These are phyloP conservation scores for Rissa tridactyla DNA, from an alignment of 2,113 vertebrate species.

Conservation along the genomic window DNA sequence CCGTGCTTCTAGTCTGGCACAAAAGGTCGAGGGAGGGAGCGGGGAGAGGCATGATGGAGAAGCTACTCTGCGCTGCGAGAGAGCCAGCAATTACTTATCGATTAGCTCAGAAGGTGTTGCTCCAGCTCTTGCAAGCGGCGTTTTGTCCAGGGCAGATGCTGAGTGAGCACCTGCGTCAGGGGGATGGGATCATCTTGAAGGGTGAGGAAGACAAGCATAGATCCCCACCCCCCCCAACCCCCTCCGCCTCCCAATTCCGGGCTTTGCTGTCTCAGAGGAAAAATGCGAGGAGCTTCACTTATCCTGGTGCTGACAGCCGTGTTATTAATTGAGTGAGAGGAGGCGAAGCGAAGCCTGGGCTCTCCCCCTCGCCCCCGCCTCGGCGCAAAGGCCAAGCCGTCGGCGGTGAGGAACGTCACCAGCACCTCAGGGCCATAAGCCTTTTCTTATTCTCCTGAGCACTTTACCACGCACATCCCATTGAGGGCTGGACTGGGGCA, in stretches of 20 bases:
- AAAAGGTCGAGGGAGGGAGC: neutral
- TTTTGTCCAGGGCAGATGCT: neutral
- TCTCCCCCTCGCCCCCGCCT: neutral
- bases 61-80: neutral
- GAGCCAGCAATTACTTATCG: neutral
- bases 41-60: neutral
- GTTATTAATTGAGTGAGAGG: neutral
- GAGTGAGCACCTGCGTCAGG: neutral
- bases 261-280: neutral
- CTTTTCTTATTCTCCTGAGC: neutral
- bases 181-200: neutral
- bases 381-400: neutral
- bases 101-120: neutral
- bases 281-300: neutral
- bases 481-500: neutral
- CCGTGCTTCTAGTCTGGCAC: neutral
- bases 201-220: neutral
- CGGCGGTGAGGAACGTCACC: neutral
- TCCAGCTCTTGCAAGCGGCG: neutral
- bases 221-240: neutral
- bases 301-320: neutral
- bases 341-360: neutral
- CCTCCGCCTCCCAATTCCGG: accelerated
- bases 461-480: neutral
- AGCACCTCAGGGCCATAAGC: neutral